Evolutionary conservation across 1,140 invertebrate genomes (phyloP).

Genomic region (Brachionus plicatilis): DNA sequence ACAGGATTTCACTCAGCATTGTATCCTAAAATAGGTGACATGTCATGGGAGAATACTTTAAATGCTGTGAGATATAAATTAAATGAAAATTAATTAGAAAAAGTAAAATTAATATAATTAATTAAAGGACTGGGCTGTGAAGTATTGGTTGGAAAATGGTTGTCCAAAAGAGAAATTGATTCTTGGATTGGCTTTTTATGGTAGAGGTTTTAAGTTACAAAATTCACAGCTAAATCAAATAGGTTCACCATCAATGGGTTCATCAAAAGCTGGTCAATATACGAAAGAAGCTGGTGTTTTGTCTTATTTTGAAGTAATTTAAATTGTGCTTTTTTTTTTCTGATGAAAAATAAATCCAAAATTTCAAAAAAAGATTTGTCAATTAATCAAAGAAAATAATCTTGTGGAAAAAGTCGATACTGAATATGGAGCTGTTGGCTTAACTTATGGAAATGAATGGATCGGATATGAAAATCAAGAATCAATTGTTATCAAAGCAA

Average conservation of each 20-base stretch:
- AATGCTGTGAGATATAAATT: constrained; percentile 41
- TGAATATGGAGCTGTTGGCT: constrained; percentile 68
- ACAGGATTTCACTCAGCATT: constrained; percentile 32
- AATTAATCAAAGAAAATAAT: constrained; percentile 47
- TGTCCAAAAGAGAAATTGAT: constrained; percentile 71
- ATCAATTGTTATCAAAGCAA: constrained; percentile 43
- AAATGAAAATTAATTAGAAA: constrained; percentile 41
- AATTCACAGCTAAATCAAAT: neutral
- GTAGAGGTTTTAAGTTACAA: constrained; percentile 69
- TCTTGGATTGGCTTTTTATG: constrained; percentile 77
- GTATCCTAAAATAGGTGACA: neutral
- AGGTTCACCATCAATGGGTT: neutral
- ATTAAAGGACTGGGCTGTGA: constrained; percentile 37
- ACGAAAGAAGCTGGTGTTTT: constrained; percentile 83
- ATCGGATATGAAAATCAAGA: constrained; percentile 79
- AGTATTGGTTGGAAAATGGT: constrained; percentile 66
- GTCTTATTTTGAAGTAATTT: constrained; percentile 73
- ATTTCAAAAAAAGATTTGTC: neutral
- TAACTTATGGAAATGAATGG: constrained; percentile 75
- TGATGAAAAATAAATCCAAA: too few species aligned
- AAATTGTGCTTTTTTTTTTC: too few species aligned
- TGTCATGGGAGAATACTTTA: neutral
- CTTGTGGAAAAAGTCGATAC: constrained; percentile 58
- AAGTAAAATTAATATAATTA: neutral
- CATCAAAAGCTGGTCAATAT: constrained; percentile 55